Evolutionary conservation across 2,797 vertebrate species (phyloP), one percentile per base, ranked within the genome.

Genomic region (Myotis findleyi): DNA sequence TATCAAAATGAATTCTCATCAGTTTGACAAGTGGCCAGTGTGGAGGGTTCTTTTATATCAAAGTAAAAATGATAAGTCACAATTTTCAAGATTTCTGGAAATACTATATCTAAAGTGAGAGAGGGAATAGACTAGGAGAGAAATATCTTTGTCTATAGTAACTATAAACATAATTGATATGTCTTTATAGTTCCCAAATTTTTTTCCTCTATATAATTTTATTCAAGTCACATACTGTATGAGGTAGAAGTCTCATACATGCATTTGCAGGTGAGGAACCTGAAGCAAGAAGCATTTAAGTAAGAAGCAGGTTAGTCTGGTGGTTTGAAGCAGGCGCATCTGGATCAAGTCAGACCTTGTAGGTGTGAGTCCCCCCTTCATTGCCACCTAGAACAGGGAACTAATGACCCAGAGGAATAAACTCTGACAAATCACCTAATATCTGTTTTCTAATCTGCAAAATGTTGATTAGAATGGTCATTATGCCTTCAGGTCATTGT

Each of bases 1-100:
- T 98, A 97, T 98, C 97, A 98, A 98, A 98, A 98, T 80, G 44
- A 82, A 98, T 98, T 98, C 90, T 10, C 96, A 76, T 98, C 97
- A 98, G 93, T 95, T 96, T 98, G 98, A 98, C 97, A 97, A 98
- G 96, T 97, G 97, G 72, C 91, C 97, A 62, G 96, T 97, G 97
- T 94, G 90, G 94, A 97, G 59, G 10, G 20, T 97, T 96, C 95
- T 96, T 97, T 89, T 82, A 93, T 96, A 94, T 92, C 53, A 85
- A 77, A 95, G 44, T 47, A 73, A 94, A 94, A 86, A 72, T 73
- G 47, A 10, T 85, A 76, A 95, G 33, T 79, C 66, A 13, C 30
- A 79, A n/a, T 79, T 82, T 93, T 89, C 20, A 91, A 94, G 49
- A 75, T 49, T 93, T 80, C 33, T 87, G 33, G n/a, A 93, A 87